A percentile compares a stretch with the other conserved stretches of the same genome.
Evolutionary conservation across 1,140 invertebrate genomes (phyloP).

Genomic region (Nomia melanderi): DNA sequence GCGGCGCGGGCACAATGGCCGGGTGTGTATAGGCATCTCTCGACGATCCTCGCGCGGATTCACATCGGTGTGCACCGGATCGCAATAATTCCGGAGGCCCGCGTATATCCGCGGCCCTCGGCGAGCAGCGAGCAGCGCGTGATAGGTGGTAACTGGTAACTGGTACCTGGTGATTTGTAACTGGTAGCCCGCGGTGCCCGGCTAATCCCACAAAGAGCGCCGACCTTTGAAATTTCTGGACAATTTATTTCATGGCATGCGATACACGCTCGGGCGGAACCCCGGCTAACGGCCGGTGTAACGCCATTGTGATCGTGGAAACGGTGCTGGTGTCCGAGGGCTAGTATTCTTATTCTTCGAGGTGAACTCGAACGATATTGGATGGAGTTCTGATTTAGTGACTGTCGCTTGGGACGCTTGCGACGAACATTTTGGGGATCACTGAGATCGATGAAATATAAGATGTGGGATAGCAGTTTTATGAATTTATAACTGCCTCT

Average conservation of each 20-base stretch:
- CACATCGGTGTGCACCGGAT: constrained; percentile 17
- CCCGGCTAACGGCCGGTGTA: constrained; percentile 13
- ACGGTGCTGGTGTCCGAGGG: neutral
- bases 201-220: constrained; percentile 72
- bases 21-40: neutral
- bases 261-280: constrained; percentile 43
- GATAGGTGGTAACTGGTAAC: constrained; percentile 70
- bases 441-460: too few species aligned
- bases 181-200: constrained; percentile 65
- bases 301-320: constrained; percentile 40
- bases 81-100: constrained; percentile 50
- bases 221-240: constrained; percentile 72
- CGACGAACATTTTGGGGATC: too few species aligned
- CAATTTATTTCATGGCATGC: constrained; percentile 71
- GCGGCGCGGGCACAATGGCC: constrained; percentile 38
- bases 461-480: too few species aligned
- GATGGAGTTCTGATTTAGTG: neutral
- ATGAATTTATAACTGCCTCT: too few species aligned
- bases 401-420: too few species aligned
- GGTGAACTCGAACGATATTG: neutral
- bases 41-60: constrained; percentile 27
- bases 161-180: constrained; percentile 72
- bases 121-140: constrained; percentile 22
- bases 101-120: neutral
- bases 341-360: neutral